These are phyloP conservation scores for Elaphurus davidianus DNA, from an alignment of 2,113 vertebrate species.

Conservation along the genomic window DNA sequence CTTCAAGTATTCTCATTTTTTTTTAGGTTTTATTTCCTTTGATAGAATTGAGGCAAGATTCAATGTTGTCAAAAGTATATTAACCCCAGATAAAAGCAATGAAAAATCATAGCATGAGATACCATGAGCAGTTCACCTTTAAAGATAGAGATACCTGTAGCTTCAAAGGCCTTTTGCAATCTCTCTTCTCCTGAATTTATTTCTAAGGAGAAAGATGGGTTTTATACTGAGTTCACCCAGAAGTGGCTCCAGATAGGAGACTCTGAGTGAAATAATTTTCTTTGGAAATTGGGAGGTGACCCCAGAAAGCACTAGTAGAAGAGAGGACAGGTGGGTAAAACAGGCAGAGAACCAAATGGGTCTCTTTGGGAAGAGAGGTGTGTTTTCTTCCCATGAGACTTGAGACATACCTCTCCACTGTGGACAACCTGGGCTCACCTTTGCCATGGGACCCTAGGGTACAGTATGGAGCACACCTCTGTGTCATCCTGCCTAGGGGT, in stretches of 20 bases:
- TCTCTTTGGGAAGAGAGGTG: not conserved
- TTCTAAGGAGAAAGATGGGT: not conserved
- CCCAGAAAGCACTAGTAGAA: not conserved
- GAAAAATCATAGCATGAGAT: not conserved
- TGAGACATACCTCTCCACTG: not conserved
- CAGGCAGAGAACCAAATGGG: not conserved
- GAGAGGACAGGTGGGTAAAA: no score
- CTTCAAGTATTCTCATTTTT: not conserved
- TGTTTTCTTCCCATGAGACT: not conserved
- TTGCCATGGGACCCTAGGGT: not conserved
- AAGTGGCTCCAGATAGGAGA: not conserved
- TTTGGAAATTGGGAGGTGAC: not conserved
- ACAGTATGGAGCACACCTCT: accelerated
- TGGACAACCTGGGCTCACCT: not conserved
- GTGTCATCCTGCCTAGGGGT: not conserved
- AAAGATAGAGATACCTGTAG: not conserved
- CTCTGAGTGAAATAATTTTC: not conserved
- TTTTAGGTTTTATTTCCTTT: not conserved
- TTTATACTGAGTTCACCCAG: not conserved
- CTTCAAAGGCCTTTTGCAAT: not conserved
- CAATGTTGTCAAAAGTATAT: not conserved
- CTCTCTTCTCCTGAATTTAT: not conserved
- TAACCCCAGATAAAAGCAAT: not conserved
- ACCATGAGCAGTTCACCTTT: not conserved
- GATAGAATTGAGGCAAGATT: not conserved